Conservation (phyloP, 1,140 invertebrate genomes). For the Drosophila obscura region DNA sequence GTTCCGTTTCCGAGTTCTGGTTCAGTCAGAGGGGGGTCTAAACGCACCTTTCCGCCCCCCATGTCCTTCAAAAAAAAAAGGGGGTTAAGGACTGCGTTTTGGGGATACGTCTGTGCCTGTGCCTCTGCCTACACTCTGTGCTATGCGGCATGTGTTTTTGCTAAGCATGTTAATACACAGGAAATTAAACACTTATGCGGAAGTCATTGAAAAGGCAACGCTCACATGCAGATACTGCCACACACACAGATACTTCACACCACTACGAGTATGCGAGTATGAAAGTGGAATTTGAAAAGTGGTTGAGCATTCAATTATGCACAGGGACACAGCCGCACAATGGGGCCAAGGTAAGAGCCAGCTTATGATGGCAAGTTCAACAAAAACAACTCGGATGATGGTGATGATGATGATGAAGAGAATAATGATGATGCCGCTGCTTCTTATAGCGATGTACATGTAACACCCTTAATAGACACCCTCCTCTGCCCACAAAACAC, state of each 20-base stretch:
- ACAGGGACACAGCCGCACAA: constrained; percentile 53
- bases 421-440: constrained; percentile 45
- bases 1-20: too few species aligned
- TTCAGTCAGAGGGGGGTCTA: constrained; percentile 2
- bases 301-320: constrained; percentile 77
- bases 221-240: constrained; percentile 20
- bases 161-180: constrained; percentile 80
- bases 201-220: constrained; percentile 72
- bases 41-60: constrained; percentile 60
- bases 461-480: constrained; percentile 76
- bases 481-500: constrained; percentile 19
- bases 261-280: not conserved
- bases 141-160: constrained; percentile 45
- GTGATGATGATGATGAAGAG: constrained; percentile 42
- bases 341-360: constrained; percentile 43
- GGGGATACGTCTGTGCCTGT: not conserved
- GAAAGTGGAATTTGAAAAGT: constrained; percentile 59
- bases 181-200: constrained; percentile 81
- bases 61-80: constrained; percentile 1
- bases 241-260: constrained; percentile 18
- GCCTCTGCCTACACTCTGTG: constrained; percentile 21
- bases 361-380: constrained; percentile 28
- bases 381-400: constrained; percentile 20
- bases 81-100: constrained; percentile 39
- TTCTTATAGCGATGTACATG: constrained; percentile 26